These are phyloP conservation scores for Morelia viridis DNA, from an alignment of 2,797 vertebrate genomes.

Conservation along the genomic window DNA sequence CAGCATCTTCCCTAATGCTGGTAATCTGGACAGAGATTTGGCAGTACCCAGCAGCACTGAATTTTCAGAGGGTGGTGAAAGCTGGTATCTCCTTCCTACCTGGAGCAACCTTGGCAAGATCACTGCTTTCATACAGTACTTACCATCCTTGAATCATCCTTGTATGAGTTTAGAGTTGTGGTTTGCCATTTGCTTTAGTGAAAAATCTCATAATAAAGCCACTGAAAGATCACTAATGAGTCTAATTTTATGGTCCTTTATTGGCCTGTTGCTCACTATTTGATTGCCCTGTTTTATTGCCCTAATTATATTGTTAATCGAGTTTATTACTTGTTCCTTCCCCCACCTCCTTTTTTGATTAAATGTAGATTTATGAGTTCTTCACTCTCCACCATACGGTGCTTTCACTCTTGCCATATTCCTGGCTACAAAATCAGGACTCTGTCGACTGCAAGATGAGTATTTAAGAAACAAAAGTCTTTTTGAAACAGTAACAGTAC, in stretches of 20 bases:
- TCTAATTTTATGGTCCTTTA: conserved; percentile 43
- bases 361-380: conserved; percentile 35
- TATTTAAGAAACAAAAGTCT: not conserved
- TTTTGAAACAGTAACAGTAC: not conserved
- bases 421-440: not conserved
- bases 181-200: not conserved
- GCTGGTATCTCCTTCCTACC: not conserved
- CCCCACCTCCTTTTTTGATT: conserved; percentile 21
- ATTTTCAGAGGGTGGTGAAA: not conserved
- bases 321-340: conserved; percentile 44
- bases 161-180: not conserved
- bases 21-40: not conserved
- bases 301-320: conserved; percentile 45
- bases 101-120: not conserved
- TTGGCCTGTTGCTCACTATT: conserved; percentile 45
- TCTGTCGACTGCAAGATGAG: not conserved
- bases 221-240: conserved; percentile 32
- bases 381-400: not conserved
- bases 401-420: not conserved
- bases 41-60: not conserved
- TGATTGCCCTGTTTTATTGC: conserved; percentile 40
- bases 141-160: not conserved
- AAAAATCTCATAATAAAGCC: conserved; percentile 13
- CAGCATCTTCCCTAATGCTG: not conserved
- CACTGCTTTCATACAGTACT: not conserved